A percentile compares a stretch with the other conserved stretches of the same genome.
Evolutionary conservation across 2,113 vertebrate genomes (phyloP).

Genomic region (Pithys albifrons): DNA sequence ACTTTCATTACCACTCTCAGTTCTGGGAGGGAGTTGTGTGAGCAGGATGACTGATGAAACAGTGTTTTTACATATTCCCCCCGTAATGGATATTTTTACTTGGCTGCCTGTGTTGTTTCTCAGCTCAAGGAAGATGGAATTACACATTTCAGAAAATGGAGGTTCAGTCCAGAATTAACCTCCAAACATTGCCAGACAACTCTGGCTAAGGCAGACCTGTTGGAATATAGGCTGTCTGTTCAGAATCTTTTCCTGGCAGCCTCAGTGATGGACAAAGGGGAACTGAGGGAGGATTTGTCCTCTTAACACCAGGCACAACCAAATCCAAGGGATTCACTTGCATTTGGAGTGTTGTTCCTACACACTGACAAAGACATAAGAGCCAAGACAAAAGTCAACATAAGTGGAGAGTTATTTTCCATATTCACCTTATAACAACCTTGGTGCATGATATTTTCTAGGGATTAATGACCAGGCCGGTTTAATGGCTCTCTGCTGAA

Average conservation of each 20-base stretch:
- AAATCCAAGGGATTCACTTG: not conserved
- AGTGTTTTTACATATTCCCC: slow-evolving; percentile 67
- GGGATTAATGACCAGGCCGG: slow-evolving; percentile 72
- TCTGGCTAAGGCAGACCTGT: not conserved
- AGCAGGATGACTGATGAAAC: slow-evolving; percentile 81
- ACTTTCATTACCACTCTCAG: slow-evolving; percentile 88
- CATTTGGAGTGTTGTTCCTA: not conserved
- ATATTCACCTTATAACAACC: slow-evolving; percentile 67
- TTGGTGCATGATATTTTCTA: slow-evolving; percentile 70
- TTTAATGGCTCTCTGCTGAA: slow-evolving; percentile 71
- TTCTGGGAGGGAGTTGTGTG: slow-evolving; percentile 74
- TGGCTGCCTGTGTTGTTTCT: slow-evolving; percentile 24
- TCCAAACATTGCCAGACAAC: not conserved
- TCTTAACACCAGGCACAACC: not conserved
- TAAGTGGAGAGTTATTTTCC: slow-evolving; percentile 30
- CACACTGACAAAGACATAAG: not conserved
- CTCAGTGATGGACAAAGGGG: not conserved
- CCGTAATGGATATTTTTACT: slow-evolving; percentile 52
- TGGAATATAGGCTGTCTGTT: not conserved
- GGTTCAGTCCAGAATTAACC: not conserved
- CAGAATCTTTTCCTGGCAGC: not conserved
- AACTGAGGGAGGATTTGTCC: not conserved
- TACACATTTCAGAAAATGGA: slow-evolving; percentile 35
- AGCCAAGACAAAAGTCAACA: not conserved
- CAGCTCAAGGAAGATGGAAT: slow-evolving; percentile 20